These are phyloP conservation scores for Scatophagus argus DNA, from an alignment of 2,113 vertebrate species.

Conservation along the genomic window DNA sequence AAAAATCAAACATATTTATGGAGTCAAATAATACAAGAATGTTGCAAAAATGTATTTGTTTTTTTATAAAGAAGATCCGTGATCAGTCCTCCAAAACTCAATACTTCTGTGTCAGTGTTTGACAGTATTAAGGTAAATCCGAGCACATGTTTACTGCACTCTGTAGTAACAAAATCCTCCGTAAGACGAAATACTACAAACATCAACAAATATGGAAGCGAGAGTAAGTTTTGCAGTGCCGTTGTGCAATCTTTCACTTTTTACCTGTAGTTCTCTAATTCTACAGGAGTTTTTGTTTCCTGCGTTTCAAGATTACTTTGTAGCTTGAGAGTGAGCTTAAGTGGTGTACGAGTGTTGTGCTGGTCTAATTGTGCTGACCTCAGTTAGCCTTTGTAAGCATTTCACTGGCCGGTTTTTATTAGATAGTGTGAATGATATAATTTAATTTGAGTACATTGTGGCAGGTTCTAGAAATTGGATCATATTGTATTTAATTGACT, in stretches of 20 bases:
- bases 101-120: conserved; percentile 23
- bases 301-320: not conserved
- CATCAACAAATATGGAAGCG: not conserved
- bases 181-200: not conserved
- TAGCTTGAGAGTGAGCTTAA: not conserved
- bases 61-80: conserved; percentile 8
- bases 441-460: conserved; percentile 1
- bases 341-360: too few relatives aligned
- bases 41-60: not conserved
- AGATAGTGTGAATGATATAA: conserved; percentile 1
- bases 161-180: not conserved
- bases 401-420: conserved; percentile 3
- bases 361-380: not conserved
- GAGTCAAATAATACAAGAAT: not conserved
- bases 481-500: conserved; percentile 11
- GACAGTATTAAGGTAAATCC: conserved; percentile 4
- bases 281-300: not conserved
- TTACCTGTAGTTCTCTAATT: not conserved
- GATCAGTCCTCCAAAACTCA: conserved; percentile 22
- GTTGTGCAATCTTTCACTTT: not conserved
- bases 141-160: not conserved
- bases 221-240: not conserved
- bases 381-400: conserved; percentile 3
- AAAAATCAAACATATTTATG: not conserved
- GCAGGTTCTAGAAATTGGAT: not conserved